These are phyloP conservation scores for Caenorhabditis sp. DNA, from an alignment of 2,888 invertebrate species.

Conservation along the genomic window DNA sequence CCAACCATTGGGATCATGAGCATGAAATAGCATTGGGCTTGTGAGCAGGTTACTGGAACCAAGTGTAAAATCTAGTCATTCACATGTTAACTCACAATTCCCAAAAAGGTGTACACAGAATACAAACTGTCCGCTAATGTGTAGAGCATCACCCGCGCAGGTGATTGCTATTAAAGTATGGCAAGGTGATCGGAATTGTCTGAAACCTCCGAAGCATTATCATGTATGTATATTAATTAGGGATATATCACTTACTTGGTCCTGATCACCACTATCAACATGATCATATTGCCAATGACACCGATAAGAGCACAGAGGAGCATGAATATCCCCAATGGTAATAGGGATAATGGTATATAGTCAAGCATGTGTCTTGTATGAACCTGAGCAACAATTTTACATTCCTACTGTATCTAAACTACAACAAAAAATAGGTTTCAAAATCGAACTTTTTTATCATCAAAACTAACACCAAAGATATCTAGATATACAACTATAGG, in stretches of 20 bases:
- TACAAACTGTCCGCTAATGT: conserved; percentile 41
- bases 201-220: conserved; percentile 28
- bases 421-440: no score
- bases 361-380: no score
- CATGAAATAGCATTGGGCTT: conserved; percentile 42
- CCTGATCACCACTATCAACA: neutral
- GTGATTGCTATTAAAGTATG: conserved; percentile 42
- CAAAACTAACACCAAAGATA: no score
- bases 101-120: conserved; percentile 42
- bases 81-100: conserved; percentile 20
- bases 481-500: no score
- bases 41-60: conserved; percentile 37
- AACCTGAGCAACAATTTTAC: no score
- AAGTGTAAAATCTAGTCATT: no score
- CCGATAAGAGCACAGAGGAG: no score
- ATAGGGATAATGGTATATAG: neutral
- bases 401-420: no score
- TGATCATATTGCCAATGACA: neutral
- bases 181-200: conserved; percentile 40
- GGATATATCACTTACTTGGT: neutral
- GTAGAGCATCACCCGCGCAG: conserved; percentile 39
- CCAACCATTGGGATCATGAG: conserved; percentile 34
- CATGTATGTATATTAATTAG: no score
- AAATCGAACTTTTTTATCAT: no score
- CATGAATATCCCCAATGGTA: no score